Conservation (phyloP, 2,888 invertebrate genomes). For the Myathropa florea region DNA sequence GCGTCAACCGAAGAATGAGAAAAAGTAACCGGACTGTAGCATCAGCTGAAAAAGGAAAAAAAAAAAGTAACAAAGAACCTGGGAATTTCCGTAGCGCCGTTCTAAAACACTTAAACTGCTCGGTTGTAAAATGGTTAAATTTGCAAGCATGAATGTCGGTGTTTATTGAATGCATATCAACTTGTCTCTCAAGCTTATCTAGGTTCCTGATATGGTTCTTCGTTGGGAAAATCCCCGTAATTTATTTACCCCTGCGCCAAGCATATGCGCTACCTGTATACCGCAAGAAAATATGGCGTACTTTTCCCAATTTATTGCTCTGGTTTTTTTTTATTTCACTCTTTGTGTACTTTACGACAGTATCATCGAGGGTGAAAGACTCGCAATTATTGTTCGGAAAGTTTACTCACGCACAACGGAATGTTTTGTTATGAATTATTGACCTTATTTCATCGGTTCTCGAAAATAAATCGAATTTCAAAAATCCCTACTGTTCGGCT, state of each 20-base stretch:
- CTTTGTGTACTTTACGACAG: neutral
- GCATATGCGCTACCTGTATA: neutral
- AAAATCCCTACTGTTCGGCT: no score
- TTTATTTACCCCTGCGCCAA: neutral
- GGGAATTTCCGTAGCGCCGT: neutral
- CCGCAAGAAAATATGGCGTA: neutral
- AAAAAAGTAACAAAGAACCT: no score
- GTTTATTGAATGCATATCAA: no score
- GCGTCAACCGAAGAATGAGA: no score
- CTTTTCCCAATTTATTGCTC: neutral
- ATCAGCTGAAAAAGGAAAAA: no score
- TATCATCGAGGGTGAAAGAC: neutral
- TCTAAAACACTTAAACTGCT: neutral
- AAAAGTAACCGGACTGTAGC: no score
- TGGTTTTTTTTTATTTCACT: neutral
- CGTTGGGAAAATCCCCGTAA: neutral
- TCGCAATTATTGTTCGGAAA: neutral
- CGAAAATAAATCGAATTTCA: no score
- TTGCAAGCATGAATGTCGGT: no score
- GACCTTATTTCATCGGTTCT: neutral
- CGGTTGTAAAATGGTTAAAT: neutral
- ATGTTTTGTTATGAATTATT: no score
- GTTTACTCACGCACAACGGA: neutral
- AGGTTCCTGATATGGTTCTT: no score
- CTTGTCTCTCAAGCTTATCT: no score